Base-by-base conservation (phyloP, 2,113 vertebrate genomes). In the Scortum barcoo region DNA sequence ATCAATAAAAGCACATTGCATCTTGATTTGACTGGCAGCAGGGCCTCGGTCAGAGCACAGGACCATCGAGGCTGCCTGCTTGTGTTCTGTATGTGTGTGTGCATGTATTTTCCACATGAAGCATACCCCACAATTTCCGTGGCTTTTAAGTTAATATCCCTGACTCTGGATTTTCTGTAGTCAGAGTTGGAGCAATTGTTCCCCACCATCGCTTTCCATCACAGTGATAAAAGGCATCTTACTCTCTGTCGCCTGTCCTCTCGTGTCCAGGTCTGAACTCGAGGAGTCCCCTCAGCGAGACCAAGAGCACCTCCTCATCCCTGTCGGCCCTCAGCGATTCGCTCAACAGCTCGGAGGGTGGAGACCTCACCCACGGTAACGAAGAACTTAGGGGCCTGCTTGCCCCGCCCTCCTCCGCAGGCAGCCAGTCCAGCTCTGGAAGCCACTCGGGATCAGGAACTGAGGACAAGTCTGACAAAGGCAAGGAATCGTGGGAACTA, bases 381-480 rank as follows among this genome's bases (percentile, higher is more conserved):
- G 98, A 98, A 92, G 95, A 96, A 50, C 96, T 96, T 76, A 96
- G 96, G 93, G 97, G 95, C 88, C 93, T 99, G 77, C 95, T 99
- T 20, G 97, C 97, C 88, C 98, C 96, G 88, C 97, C 97, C 54
- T 96, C 97, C 61, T 94, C 97, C 58, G 96, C 96, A 65, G 96
- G 97, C 92, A 97, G 95, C 91, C 98, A 99, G 89, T 95, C 97
- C 83, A 96, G 97, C 90, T 93, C 96, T 57, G 96, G 93, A 87
- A 96, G 94, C 89, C 97, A 97, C 92, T 95, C 96, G 67, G 95
- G 96, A 83, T 95, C 96, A 83, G 97, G 94, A 83, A 94, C 94
- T 3, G 98, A 99, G 84, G 98, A 99, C 78, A 99, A 98, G 90
- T 95, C 97, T 54, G 98, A 99, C 79, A 99, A 99, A 97, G 98